Conservation (phyloP, 2,888 invertebrate genomes). For the Agriopis marginaria region DNA sequence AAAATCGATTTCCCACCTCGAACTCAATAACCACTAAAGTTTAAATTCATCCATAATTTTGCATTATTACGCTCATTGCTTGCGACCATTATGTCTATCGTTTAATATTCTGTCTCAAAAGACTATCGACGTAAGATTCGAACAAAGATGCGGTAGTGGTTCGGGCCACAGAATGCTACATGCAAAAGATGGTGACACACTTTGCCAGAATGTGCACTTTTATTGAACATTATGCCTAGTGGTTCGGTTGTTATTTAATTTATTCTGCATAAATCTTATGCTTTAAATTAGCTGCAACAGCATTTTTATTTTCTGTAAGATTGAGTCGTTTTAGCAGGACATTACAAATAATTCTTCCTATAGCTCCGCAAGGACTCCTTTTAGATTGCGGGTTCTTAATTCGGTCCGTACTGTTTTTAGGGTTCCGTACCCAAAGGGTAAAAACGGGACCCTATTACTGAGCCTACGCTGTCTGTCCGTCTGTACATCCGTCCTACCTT, state of each 20-base stretch:
- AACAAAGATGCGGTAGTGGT: neutral
- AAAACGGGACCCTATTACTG: no score
- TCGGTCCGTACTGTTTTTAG: no score
- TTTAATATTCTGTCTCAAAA: slow-evolving; percentile 34
- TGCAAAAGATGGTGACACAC: neutral
- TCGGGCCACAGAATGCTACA: neutral
- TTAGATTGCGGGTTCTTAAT: no score
- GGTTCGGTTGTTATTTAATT: neutral
- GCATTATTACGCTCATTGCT: slow-evolving; percentile 62
- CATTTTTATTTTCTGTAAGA: neutral
- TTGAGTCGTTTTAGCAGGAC: no score
- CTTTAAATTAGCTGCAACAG: neutral
- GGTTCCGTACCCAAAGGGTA: no score
- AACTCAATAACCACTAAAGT: slow-evolving; percentile 51
- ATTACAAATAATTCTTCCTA: no score
- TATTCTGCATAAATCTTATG: neutral
- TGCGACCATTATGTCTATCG: slow-evolving; percentile 53
- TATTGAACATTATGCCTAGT: neutral
- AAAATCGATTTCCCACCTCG: slow-evolving; percentile 43
- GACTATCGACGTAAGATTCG: neutral
- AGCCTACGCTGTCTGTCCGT: no score
- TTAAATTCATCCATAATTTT: slow-evolving; percentile 66
- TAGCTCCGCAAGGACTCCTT: no score
- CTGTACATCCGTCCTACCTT: no score
- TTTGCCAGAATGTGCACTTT: neutral